Conservation (phyloP, 2,888 invertebrate genomes). For the Imbricaverruca yamaguchii region DNA sequence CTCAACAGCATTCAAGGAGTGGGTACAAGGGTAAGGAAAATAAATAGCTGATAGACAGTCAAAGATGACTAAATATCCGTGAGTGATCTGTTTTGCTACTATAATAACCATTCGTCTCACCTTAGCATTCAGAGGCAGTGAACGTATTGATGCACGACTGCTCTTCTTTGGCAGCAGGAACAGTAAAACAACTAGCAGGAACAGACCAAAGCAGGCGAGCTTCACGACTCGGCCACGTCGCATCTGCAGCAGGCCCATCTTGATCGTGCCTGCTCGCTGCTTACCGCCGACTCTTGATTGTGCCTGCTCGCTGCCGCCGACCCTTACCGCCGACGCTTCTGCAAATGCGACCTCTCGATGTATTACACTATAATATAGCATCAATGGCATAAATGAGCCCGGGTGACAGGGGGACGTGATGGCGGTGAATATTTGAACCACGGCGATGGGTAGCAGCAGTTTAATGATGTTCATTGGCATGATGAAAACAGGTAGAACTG, state of each 20-base stretch:
- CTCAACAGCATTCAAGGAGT: background rate
- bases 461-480: too few species aligned
- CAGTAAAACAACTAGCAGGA: conserved; percentile 18
- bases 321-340: too few species aligned
- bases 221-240: conserved; percentile 28
- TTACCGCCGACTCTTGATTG: too few species aligned
- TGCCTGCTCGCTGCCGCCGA: too few species aligned
- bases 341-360: too few species aligned
- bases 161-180: conserved; percentile 24
- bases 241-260: conserved; percentile 26
- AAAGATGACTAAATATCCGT: too few species aligned
- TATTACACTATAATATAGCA: too few species aligned
- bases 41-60: background rate
- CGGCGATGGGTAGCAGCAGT: too few species aligned
- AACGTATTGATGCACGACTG: background rate
- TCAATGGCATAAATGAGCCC: too few species aligned
- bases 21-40: background rate
- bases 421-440: too few species aligned
- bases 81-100: background rate
- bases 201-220: conserved; percentile 20
- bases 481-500: too few species aligned
- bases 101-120: background rate
- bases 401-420: too few species aligned
- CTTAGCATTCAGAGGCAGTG: background rate
- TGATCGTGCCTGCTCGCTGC: background rate